Base-by-base conservation (phyloP, 1,140 invertebrate genomes). In the Alviniconcha marisindica region DNA sequence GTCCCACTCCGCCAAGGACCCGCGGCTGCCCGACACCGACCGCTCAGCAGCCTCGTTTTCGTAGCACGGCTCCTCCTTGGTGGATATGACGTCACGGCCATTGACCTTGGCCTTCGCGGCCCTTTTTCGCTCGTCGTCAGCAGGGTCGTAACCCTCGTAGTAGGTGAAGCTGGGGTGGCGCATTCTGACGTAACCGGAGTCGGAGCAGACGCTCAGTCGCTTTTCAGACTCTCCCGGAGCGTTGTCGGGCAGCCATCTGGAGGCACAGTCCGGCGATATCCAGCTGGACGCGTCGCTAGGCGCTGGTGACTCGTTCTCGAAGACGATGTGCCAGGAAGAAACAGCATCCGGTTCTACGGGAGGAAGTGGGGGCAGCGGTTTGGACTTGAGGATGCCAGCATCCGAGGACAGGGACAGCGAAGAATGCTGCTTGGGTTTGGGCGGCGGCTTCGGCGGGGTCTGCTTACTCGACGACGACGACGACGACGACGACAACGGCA, bases 111-210 rank as follows among this genome's bases (percentile, higher is more conserved):
- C n/a, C n/a, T n/a, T n/a, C n/a, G n/a, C n/a, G n/a, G n/a, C n/a
- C n/a, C n/a, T n/a, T n/a, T n/a, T n/a, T n/a, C n/a, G n/a, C n/a
- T n/a, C 40, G 18, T 24, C n/a, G 48, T 79, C 40, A 21, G 21
- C 31, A n/a, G 33, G 71, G 2, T 79, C 44, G 33, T 78, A 31
- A 15, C 54, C 81, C 21, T 74, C 51, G 24, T 69, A 77, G 42
- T 80, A 76, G 0, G 78, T 63, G 44, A 73, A 77, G 28, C 44
- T 60, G 15, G 40, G 66, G 66, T 60, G 31, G n/a, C 69, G 42
- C 21, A 77, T 60, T 18, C 33, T 3, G 2, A 33, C 36, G n/a
- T 81, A 51, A 33, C 18, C 24, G 0, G n/a, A 2, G 36, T 71
- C 69, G 38, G 69, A 38, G 2, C 10, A 38, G 18, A 18, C 44